These are phyloP conservation scores for Catocala sponsa DNA, from an alignment of 2,888 invertebrate species.

Conservation along the genomic window DNA sequence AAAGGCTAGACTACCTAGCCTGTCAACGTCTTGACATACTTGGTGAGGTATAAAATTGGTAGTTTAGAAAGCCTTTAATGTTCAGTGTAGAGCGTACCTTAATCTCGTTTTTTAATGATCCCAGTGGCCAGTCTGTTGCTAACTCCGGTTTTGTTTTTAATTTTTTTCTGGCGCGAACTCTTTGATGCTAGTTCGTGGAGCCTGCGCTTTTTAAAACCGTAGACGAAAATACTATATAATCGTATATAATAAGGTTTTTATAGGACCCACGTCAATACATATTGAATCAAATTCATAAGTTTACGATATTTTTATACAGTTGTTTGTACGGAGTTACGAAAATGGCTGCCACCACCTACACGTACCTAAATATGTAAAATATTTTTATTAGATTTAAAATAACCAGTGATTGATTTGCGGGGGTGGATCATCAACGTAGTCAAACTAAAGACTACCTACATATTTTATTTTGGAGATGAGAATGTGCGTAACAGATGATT, in stretches of 20 bases:
- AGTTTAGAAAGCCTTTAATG: neutral
- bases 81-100: conserved; percentile 31
- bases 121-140: conserved; percentile 63
- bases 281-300: conserved; percentile 23
- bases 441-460: neutral
- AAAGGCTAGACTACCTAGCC: too few relatives aligned
- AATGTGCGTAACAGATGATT: too few relatives aligned
- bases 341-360: conserved; percentile 24
- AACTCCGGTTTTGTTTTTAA: conserved; percentile 58
- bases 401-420: conserved; percentile 23
- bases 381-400: conserved; percentile 18
- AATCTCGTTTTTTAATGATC: conserved; percentile 52
- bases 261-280: conserved; percentile 38
- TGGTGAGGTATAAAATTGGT: too few relatives aligned
- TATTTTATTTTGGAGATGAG: too few relatives aligned
- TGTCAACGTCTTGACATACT: too few relatives aligned
- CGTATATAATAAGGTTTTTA: conserved; percentile 28
- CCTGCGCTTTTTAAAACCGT: conserved; percentile 35
- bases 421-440: conserved; percentile 1
- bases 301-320: conserved; percentile 13
- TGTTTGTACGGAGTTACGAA: conserved; percentile 21
- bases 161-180: conserved; percentile 47
- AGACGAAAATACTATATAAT: conserved; percentile 35
- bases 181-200: conserved; percentile 40
- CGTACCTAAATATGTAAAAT: conserved; percentile 8